Conservation (phyloP, 92 coral and sea anemone genomes). For the Phenganax subtilis region DNA sequence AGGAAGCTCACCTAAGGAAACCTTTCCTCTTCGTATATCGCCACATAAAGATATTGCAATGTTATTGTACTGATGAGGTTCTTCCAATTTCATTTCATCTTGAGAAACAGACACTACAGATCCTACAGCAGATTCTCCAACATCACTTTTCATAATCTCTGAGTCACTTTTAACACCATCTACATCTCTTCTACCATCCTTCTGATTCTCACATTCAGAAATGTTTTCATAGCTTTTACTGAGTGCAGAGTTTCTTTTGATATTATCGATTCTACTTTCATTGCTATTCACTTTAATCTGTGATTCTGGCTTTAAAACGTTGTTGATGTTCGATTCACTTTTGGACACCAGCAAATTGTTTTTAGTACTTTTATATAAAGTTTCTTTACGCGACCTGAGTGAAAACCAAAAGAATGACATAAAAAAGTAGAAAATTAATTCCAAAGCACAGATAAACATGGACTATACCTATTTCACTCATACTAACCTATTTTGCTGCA, state of each 20-base stretch:
- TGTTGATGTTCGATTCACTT: neutral
- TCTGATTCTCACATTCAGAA: constrained; percentile 6
- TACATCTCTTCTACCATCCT: neutral
- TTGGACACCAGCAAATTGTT: neutral
- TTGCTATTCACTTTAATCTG: constrained; percentile 67
- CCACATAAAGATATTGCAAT: constrained; percentile 91
- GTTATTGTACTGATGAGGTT: constrained; percentile 63
- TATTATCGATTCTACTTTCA: constrained; percentile 57
- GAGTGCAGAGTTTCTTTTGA: constrained; percentile 29
- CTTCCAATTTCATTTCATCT: constrained; percentile 15
- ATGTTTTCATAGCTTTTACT: constrained; percentile 22
- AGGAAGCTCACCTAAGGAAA: constrained; percentile 57
- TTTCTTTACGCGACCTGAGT: neutral
- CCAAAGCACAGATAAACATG: neutral
- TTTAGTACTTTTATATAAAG: neutral
- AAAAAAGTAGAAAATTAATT: neutral
- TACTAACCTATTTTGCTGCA: constrained; percentile 73
- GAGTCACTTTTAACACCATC: constrained; percentile 41
- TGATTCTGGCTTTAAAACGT: constrained; percentile 25
- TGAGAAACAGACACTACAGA: constrained; percentile 12
- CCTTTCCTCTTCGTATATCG: constrained; percentile 79
- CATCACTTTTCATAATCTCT: constrained; percentile 28
- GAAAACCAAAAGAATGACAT: neutral
- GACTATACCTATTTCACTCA: neutral
- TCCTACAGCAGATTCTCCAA: constrained; percentile 25